Evolutionary conservation across 2,888 invertebrate species (phyloP).

Genomic region (Euspilapteryx auroguttella): DNA sequence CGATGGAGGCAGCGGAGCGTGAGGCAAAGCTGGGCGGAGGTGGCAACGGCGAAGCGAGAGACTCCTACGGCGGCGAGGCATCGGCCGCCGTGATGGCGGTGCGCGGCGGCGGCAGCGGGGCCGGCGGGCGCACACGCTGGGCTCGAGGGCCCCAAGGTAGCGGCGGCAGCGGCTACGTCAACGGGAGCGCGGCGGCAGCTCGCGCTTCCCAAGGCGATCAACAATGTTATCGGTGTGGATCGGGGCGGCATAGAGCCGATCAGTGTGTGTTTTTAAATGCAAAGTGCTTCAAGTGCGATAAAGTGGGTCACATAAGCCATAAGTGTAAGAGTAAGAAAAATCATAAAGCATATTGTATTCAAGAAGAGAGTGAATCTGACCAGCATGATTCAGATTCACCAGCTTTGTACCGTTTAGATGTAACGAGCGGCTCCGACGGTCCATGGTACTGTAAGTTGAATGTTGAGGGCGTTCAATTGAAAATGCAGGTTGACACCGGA

Average conservation of each 20-base stretch:
- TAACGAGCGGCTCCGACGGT: neutral
- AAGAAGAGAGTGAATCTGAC: constrained; percentile 1
- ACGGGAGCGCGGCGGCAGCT: neutral
- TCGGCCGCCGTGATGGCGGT: neutral
- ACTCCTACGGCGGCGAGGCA: too few species aligned
- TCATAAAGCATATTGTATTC: too few species aligned
- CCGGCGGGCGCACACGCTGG: neutral
- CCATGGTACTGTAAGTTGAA: constrained; percentile 3
- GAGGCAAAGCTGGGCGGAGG: neutral
- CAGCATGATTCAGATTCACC: too few species aligned
- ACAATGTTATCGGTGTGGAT: too few species aligned
- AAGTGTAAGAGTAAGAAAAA: too few species aligned
- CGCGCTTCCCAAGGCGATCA: too few species aligned
- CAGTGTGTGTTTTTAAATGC: too few species aligned
- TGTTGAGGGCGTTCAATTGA: constrained; percentile 2
- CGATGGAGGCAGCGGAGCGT: constrained; percentile 4
- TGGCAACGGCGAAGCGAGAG: too few species aligned
- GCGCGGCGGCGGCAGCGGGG: constrained; percentile 1
- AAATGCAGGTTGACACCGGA: constrained; percentile 6
- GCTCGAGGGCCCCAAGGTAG: neutral
- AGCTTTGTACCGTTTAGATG: neutral
- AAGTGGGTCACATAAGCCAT: too few species aligned
- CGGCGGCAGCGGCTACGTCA: constrained; percentile 1
- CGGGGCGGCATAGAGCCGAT: too few species aligned
- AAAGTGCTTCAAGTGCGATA: too few species aligned